A percentile compares a stretch with the other conserved stretches of the same genome.
These are phyloP conservation scores for Anagrus nilaparvatae DNA, from an alignment of 1,140 invertebrate genomes.

Conservation along the genomic window DNA sequence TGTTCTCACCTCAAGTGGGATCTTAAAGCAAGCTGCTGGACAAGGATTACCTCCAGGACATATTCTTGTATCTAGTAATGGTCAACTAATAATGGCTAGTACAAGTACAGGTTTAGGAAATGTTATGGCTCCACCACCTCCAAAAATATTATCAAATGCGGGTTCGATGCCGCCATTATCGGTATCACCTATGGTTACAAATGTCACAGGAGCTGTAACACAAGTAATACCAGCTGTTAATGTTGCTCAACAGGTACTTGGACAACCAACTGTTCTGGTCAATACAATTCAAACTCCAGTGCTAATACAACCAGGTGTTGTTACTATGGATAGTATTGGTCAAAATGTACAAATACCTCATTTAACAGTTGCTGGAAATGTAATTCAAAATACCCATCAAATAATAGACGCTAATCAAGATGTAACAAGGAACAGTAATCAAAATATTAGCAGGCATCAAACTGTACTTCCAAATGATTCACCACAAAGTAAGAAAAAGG, in stretches of 20 bases:
- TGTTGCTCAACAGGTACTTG: conserved; percentile 52
- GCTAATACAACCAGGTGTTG: conserved; percentile 64
- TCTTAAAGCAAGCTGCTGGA: conserved; percentile 40
- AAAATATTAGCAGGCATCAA: conserved; percentile 30
- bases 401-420: conserved; percentile 41
- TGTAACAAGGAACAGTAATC: conserved; percentile 31
- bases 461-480: conserved; percentile 58
- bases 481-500: conserved; percentile 50
- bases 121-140: conserved; percentile 55
- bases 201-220: conserved; percentile 57
- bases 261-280: conserved; percentile 69
- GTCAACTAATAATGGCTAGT: conserved; percentile 60
- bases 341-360: conserved; percentile 58
- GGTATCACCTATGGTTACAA: conserved; percentile 56
- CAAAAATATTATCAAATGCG: conserved; percentile 46
- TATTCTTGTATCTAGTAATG: conserved; percentile 62
- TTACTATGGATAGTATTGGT: conserved; percentile 55
- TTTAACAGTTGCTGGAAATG: conserved; percentile 49
- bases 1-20: conserved; percentile 34
- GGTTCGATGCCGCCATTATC: conserved; percentile 56
- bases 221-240: conserved; percentile 53
- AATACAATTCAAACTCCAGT: conserved; percentile 72
- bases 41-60: conserved; percentile 52
- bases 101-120: conserved; percentile 44
- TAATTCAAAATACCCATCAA: conserved; percentile 49